Conservation (phyloP, 2,888 invertebrate species). For the Frankliniella fusca region DNA sequence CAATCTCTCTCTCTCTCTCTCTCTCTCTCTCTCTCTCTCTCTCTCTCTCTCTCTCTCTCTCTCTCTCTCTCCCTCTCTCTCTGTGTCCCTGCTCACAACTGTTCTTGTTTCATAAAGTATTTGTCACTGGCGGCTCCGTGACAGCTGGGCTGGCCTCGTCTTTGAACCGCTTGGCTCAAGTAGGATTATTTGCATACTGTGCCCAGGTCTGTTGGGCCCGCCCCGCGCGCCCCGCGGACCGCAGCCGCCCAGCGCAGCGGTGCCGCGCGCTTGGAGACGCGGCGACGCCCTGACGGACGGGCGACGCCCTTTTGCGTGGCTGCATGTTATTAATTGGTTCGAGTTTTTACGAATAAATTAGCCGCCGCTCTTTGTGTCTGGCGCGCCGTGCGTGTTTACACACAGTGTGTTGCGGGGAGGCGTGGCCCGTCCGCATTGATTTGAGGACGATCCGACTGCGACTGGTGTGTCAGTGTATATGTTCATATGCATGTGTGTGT, state of each 20-base stretch:
- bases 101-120: constrained; percentile 4
- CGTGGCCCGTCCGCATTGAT: neutral
- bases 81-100: neutral
- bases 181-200: constrained; percentile 21
- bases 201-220: neutral
- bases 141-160: neutral
- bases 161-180: constrained; percentile 1
- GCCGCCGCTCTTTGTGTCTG: constrained; percentile 7
- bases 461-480: no score
- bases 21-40: no score
- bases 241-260: neutral
- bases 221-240: neutral
- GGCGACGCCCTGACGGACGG: neutral
- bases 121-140: constrained; percentile 20
- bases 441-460: neutral
- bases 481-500: no score
- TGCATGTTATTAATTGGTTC: constrained; percentile 20
- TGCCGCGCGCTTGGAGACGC: neutral
- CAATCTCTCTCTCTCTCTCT: no score
- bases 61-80: no score
- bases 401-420: neutral
- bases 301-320: constrained; percentile 9
- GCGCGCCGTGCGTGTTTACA: neutral
- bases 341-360: constrained; percentile 23
- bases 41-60: no score